Conservation (phyloP, 2,113 vertebrate species). For the Rhinoptilus africanus region DNA sequence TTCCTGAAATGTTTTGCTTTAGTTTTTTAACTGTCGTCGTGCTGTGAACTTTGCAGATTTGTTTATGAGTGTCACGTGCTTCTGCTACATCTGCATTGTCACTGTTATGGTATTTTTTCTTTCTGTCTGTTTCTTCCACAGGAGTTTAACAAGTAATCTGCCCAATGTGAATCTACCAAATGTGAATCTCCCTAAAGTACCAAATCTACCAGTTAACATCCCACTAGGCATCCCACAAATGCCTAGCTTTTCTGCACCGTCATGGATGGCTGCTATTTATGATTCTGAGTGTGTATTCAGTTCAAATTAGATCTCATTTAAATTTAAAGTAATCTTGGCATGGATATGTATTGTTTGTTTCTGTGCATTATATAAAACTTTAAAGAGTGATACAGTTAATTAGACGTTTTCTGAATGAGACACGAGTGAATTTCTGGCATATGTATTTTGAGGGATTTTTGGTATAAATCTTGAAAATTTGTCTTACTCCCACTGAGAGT, state of each 20-base stretch:
- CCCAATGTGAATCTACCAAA: constrained; percentile 99
- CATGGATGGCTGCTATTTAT: constrained; percentile 98
- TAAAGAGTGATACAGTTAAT: constrained; percentile 76
- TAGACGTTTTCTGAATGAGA: constrained; percentile 78
- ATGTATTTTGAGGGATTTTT: constrained; percentile 64
- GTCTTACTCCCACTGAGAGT: constrained; percentile 67
- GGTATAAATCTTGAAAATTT: constrained; percentile 72
- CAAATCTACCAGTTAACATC: constrained; percentile 99
- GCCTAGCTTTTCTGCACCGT: constrained; percentile 99
- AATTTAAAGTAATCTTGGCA: constrained; percentile 89
- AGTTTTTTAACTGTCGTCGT: constrained; percentile 65
- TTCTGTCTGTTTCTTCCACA: constrained; percentile 99
- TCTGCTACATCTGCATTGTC: constrained; percentile 92
- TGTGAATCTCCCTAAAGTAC: constrained; percentile 99
- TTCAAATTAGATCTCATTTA: constrained; percentile 91
- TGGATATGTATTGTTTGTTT: constrained; percentile 90
- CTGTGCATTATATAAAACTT: constrained; percentile 76
- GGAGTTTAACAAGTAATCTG: constrained; percentile 98
- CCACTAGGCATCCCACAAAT: constrained; percentile 99
- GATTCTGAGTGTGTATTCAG: constrained; percentile 99
- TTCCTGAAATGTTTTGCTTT: constrained; percentile 68
- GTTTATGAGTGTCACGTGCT: constrained; percentile 85
- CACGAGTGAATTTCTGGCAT: constrained; percentile 76
- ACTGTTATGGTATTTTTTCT: constrained; percentile 99
- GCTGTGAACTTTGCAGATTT: constrained; percentile 73